Conservation (phyloP, 2,888 invertebrate species). For the Meteorus cinctellus region DNA sequence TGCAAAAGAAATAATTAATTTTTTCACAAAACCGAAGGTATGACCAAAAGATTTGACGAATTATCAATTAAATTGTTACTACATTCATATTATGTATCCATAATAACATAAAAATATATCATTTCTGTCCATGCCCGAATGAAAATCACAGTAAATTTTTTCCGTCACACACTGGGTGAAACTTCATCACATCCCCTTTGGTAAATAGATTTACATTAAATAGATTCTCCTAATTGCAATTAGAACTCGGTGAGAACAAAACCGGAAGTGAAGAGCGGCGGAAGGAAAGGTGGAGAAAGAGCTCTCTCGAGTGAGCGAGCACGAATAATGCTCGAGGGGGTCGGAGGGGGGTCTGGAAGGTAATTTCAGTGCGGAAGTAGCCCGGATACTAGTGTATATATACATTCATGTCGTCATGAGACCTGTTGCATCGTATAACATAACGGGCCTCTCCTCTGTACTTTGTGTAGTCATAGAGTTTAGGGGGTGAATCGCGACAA, state of each 20-base stretch:
- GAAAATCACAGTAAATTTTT: too few relatives aligned
- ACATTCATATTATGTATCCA: too few relatives aligned
- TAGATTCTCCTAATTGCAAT: slow-evolving; percentile 29
- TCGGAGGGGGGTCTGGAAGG: slow-evolving; percentile 3
- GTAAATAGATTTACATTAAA: slow-evolving; percentile 12
- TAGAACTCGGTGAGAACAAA: slow-evolving; percentile 18
- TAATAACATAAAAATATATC: too few relatives aligned
- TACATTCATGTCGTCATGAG: slow-evolving; percentile 17
- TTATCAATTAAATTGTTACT: too few relatives aligned
- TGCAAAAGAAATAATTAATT: too few relatives aligned
- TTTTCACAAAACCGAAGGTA: too few relatives aligned
- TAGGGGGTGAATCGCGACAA: slow-evolving; percentile 15
- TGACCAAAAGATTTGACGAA: too few relatives aligned
- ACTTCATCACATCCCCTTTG: neutral
- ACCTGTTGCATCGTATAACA: slow-evolving; percentile 39
- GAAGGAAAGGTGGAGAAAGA: neutral
- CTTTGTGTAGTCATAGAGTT: slow-evolving; percentile 9
- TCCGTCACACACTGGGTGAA: neutral
- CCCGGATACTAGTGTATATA: slow-evolving; percentile 34
- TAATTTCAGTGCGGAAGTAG: slow-evolving; percentile 36
- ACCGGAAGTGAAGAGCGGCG: slow-evolving; percentile 27
- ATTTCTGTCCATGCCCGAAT: too few relatives aligned
- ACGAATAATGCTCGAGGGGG: slow-evolving; percentile 18
- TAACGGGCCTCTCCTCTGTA: slow-evolving; percentile 22
- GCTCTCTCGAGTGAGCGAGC: slow-evolving; percentile 15